phyloP scores from a whole-genome alignment of 92 coral and sea anemone genomes.

The Phenganax marumi region DNA sequence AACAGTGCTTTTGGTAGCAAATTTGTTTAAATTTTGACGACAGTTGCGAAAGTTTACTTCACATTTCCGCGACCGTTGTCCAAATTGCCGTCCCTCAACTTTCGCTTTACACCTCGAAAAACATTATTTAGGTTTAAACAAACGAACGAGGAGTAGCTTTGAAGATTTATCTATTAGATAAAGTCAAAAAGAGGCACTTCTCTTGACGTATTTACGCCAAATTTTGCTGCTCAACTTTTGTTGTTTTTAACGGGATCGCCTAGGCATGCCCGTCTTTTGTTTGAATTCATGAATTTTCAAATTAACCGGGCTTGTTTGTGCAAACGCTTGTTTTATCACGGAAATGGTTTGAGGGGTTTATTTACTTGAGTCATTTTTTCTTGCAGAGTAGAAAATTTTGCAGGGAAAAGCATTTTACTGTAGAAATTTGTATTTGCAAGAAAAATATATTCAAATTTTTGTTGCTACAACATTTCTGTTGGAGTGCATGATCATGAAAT shows the following conservation, averaged over 20 bases:
- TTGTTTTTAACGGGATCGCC: not conserved
- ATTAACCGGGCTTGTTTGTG: slow-evolving; percentile 36
- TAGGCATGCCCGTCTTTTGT: slow-evolving; percentile 34
- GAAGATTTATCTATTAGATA: too few species aligned
- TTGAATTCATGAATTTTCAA: slow-evolving; percentile 35
- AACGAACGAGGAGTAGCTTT: too few species aligned
- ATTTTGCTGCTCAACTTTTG: not conserved
- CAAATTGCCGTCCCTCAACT: too few species aligned
- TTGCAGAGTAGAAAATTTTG: not conserved
- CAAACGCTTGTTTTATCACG: slow-evolving; percentile 31
- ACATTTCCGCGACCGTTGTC: not conserved
- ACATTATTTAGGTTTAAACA: too few species aligned
- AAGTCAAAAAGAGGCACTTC: too few species aligned
- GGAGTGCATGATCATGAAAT: too few species aligned
- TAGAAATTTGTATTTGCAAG: too few species aligned
- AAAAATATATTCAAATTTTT: too few species aligned
- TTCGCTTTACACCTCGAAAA: too few species aligned
- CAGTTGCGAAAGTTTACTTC: slow-evolving; percentile 4
- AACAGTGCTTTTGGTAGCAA: too few species aligned
- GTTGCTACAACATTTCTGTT: too few species aligned
- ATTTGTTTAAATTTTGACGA: not conserved
- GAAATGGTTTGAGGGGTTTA: slow-evolving; percentile 12
- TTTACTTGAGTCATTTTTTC: slow-evolving; percentile 2
- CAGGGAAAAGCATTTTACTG: not conserved
- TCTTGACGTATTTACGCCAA: not conserved